These are phyloP conservation scores for Cacoxenus indagator DNA, from an alignment of 2,888 invertebrate genomes.

Conservation along the genomic window DNA sequence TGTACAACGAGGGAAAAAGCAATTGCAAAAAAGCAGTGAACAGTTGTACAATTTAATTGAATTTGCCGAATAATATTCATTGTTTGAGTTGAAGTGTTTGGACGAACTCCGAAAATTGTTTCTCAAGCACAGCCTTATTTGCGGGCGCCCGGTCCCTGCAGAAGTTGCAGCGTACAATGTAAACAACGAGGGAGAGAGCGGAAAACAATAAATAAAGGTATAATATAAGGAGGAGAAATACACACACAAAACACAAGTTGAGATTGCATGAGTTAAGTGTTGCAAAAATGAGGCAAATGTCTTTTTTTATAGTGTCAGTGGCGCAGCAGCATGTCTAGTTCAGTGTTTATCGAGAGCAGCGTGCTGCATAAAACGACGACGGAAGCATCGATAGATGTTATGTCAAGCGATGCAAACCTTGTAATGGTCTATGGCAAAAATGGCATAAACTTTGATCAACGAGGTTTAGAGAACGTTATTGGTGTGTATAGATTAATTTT, in stretches of 20 bases:
- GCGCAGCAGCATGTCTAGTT: constrained; percentile 64
- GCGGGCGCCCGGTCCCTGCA: not conserved
- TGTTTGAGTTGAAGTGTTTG: no score
- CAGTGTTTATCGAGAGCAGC: constrained; percentile 65
- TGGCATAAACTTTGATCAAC: constrained; percentile 87
- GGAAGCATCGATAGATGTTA: constrained; percentile 33
- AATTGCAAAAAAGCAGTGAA: no score
- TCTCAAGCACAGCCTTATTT: no score
- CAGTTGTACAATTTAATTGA: no score
- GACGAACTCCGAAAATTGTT: no score
- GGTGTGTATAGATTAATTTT: constrained; percentile 74
- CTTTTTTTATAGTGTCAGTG: no score
- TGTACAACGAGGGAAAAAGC: no score
- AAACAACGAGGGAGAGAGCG: not conserved
- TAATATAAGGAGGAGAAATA: no score
- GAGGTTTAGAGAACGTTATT: constrained; percentile 83
- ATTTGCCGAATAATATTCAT: no score
- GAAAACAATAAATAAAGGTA: no score
- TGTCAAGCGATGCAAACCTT: constrained; percentile 70
- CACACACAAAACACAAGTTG: not conserved
- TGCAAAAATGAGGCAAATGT: no score
- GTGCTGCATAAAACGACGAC: constrained; percentile 43
- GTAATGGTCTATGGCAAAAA: constrained; percentile 89
- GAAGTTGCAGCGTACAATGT: not conserved
- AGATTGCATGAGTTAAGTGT: not conserved